Conservation (phyloP, 2,113 vertebrate species). For the Petaurus breviceps region DNA sequence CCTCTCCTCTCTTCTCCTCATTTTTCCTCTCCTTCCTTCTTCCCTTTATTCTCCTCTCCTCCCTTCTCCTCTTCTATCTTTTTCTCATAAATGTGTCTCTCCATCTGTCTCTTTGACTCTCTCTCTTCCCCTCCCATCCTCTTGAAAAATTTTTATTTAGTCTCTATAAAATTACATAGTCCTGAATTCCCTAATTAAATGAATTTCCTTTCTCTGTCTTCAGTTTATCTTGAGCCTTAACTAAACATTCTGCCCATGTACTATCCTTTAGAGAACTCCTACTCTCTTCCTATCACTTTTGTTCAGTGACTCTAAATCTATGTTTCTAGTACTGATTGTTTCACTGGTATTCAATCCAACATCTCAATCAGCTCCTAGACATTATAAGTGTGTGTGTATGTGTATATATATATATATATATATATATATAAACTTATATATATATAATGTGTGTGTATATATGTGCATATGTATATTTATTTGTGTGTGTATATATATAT, state of each 20-base stretch:
- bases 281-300: neutral
- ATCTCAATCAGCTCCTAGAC: neutral
- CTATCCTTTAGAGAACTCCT: neutral
- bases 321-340: neutral
- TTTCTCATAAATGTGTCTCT: accelerated
- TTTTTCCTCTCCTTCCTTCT: too few species aligned
- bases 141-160: neutral
- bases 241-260: neutral
- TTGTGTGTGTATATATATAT: too few species aligned
- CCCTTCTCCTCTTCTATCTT: neutral
- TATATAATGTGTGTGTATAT: too few species aligned
- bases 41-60: neutral
- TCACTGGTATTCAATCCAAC: neutral
- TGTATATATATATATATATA: too few species aligned
- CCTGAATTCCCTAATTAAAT: too few species aligned
- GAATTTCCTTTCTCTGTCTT: neutral
- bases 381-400: neutral
- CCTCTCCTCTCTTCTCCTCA: neutral
- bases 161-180: too few species aligned
- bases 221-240: neutral
- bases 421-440: too few species aligned
- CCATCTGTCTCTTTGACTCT: too few species aligned
- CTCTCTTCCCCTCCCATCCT: neutral
- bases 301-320: neutral
- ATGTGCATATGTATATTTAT: too few species aligned